Evolutionary conservation across 2,113 vertebrate genomes (phyloP).

Genomic region (Calypte anna): DNA sequence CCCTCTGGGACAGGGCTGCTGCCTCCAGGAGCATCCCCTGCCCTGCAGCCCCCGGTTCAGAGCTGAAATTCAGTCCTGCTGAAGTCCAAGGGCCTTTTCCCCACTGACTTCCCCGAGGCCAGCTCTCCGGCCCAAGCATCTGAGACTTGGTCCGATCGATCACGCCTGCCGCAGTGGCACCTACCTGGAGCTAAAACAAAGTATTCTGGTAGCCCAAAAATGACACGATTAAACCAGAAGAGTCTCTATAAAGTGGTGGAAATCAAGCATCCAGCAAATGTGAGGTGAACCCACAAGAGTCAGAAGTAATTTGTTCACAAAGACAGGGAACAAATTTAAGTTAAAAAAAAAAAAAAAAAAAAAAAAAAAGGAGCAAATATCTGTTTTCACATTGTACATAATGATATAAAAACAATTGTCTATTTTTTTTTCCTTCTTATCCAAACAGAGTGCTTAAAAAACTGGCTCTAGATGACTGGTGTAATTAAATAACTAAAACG

Average conservation of each 20-base stretch:
- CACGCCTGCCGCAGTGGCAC: slow-evolving; percentile 66
- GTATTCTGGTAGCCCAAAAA: slow-evolving; percentile 84
- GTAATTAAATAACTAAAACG: slow-evolving; percentile 82
- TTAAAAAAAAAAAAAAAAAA: slow-evolving; percentile 2
- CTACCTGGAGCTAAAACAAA: slow-evolving; percentile 96
- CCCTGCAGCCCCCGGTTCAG: accelerated
- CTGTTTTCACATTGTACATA: slow-evolving; percentile 89
- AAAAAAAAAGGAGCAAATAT: slow-evolving; percentile 71
- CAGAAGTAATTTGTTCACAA: slow-evolving; percentile 84
- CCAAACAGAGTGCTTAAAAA: slow-evolving; percentile 92
- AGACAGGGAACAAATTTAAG: slow-evolving; percentile 82
- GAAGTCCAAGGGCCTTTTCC: not conserved
- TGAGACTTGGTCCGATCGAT: slow-evolving; percentile 16
- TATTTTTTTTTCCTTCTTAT: slow-evolving; percentile 75
- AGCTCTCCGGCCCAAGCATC: not conserved
- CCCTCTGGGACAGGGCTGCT: not conserved
- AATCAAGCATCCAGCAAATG: slow-evolving; percentile 82
- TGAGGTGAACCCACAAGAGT: slow-evolving; percentile 79
- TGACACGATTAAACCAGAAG: slow-evolving; percentile 78
- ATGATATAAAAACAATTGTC: slow-evolving; percentile 86
- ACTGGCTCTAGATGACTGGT: slow-evolving; percentile 84
- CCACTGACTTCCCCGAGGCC: not conserved
- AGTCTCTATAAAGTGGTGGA: slow-evolving; percentile 74
- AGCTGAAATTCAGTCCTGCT: not conserved
- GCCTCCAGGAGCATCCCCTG: not conserved